These are phyloP conservation scores for Otus sunia DNA, from an alignment of 2,113 vertebrate species.

Conservation along the genomic window DNA sequence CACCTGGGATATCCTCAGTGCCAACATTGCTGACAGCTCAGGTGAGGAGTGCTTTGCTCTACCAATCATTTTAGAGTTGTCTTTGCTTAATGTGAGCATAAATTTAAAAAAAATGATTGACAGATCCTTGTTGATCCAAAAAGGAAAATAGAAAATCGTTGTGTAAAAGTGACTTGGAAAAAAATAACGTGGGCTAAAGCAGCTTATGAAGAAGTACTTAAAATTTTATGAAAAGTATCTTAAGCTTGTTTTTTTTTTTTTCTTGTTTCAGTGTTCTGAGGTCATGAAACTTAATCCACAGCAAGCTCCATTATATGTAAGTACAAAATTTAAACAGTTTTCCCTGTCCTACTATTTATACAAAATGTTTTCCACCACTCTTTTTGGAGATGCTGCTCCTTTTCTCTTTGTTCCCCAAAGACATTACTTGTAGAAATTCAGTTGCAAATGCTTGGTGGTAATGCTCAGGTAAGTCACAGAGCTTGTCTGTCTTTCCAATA, in stretches of 20 bases:
- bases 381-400: background rate
- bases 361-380: background rate
- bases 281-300: slow-evolving; percentile 99
- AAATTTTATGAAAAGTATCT: background rate
- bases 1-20: background rate
- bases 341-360: background rate
- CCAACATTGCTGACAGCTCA: background rate
- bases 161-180: background rate
- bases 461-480: background rate
- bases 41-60: background rate
- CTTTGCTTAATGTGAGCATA: background rate
- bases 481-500: background rate
- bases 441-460: background rate
- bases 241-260: slow-evolving; percentile 35
- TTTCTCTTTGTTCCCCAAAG: background rate
- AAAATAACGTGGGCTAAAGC: background rate
- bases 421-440: background rate
- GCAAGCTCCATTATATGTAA: slow-evolving; percentile 97
- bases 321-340: slow-evolving; percentile 67
- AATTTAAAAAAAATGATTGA: background rate
- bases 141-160: background rate
- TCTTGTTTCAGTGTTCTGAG: slow-evolving; percentile 84
- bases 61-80: background rate
- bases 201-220: background rate
- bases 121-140: background rate